Conservation (phyloP, 2,113 vertebrate species). For the Pteronura brasiliensis region DNA sequence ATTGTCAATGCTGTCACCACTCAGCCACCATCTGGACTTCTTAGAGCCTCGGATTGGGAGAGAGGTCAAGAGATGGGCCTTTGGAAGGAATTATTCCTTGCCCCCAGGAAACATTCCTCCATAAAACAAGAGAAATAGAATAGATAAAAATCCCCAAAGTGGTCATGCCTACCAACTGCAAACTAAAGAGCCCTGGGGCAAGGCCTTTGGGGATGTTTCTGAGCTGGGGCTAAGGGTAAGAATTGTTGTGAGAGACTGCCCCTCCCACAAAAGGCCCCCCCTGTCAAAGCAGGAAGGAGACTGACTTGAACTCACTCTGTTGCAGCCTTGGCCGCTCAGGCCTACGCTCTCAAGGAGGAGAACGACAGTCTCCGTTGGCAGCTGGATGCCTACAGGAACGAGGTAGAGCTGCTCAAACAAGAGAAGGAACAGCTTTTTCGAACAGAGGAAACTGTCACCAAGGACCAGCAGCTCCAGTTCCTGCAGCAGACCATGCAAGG, state of each 20-base stretch:
- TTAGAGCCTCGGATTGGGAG: background rate
- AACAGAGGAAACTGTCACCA: conserved; percentile 87
- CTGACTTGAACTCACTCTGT: conserved; percentile 34
- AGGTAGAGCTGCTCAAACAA: conserved; percentile 95
- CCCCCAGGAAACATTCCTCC: background rate
- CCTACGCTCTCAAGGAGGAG: conserved; percentile 92
- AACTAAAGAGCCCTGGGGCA: background rate
- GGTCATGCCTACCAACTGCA: rapidly evolving
- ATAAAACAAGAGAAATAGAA: background rate
- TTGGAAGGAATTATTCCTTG: background rate
- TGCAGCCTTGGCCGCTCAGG: conserved; percentile 89
- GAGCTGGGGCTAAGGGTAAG: rapidly evolving
- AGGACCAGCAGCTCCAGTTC: conserved; percentile 91
- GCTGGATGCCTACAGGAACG: conserved; percentile 95
- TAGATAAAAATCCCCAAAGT: background rate
- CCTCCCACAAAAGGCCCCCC: background rate
- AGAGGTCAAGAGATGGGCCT: background rate
- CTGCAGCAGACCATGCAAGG: conserved; percentile 93
- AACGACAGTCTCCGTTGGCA: conserved; percentile 98
- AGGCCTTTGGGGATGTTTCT: background rate
- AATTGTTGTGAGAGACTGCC: background rate
- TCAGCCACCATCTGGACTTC: background rate
- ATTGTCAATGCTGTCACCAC: background rate
- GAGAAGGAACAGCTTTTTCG: conserved; percentile 88
- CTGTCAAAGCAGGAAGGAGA: background rate